Base-by-base conservation (phyloP, 2,113 vertebrate species). In the Catagonus wagneri region DNA sequence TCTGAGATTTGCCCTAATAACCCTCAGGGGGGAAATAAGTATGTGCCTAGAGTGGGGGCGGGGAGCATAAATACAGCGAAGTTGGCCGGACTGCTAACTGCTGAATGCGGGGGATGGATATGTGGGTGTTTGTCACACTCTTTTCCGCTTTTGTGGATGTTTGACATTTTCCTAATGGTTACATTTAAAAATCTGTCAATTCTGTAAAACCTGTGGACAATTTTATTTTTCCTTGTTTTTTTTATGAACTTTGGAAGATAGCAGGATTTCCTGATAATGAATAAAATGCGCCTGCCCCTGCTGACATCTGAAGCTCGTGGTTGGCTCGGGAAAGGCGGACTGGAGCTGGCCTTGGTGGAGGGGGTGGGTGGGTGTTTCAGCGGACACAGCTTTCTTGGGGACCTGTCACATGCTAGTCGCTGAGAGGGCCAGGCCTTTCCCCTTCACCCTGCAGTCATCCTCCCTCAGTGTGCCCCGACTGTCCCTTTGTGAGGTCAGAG, bases 11-110 rank as follows among this genome's bases (percentile, higher is more conserved):
- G 34, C 72, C 58, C 87, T 80, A 13, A 34, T 61, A 69, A 76
- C 19, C 23, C 27, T 52, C 32, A 23, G 9, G 9, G 23, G 44
- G 36, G 79, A 76, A 65, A 5, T 14, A 20, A 32, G 12, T 6
- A 6, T 3, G 2, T 32, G 11, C n/a, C 1, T 27, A 8, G 44
- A 44, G 9, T 9, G 15, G 19, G 8, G 10, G 0, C 5, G 4
- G 1, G 14, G n/a, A n/a, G n/a, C n/a, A 10, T 2, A 58, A 66
- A 20, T 16, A 36, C 12, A 3, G 4, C 9, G 3, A 15, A 7
- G 44, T 15, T 56, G 44, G 32, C 34, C 6, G 32, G 7, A 14
- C 6, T 7, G 54, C 6, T 6, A 19, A 71, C 7, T 14, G 23
- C 7, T 5, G 15, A 50, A 20, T 20, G 19, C 3, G 17, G 13